Evolutionary conservation across 2,797 vertebrate genomes (phyloP).

Genomic region (Propithecus perrieri): DNA sequence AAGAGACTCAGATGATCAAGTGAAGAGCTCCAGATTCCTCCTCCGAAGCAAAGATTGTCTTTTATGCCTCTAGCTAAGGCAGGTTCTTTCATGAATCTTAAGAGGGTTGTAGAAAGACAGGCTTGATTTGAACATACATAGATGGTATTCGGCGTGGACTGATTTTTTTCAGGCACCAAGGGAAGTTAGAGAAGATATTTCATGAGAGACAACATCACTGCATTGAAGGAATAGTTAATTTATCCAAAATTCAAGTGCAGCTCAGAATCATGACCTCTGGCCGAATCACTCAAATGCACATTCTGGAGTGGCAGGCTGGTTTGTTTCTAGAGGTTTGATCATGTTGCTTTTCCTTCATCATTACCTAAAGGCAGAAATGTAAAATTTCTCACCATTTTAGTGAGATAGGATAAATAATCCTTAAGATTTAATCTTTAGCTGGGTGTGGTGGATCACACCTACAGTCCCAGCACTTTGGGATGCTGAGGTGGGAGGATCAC

Average conservation of each 20-base stretch:
- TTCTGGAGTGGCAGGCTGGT: not conserved
- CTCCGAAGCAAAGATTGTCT: not conserved
- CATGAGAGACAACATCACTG: not conserved
- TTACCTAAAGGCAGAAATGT: not conserved
- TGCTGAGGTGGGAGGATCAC: not conserved
- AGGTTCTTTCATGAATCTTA: not conserved
- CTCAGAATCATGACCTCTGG: not conserved
- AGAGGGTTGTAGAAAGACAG: not conserved
- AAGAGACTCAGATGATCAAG: constrained; percentile 88
- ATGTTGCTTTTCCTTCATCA: not conserved
- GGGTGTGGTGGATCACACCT: too few species aligned
- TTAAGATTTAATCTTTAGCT: not conserved
- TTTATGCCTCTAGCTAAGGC: not conserved
- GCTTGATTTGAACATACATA: not conserved
- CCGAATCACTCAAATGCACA: not conserved
- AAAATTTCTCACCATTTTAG: not conserved
- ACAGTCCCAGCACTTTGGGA: not conserved
- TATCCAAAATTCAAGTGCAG: not conserved
- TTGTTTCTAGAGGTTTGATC: not conserved
- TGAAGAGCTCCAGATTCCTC: constrained; percentile 21
- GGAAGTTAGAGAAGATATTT: not conserved
- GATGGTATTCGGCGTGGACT: not conserved
- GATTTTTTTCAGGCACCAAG: not conserved
- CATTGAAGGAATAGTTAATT: not conserved
- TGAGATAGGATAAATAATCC: not conserved